Percentiles rank a stretch among this genome's conserved stretches.
Evolutionary conservation across 2,888 invertebrate species (phyloP).

Genomic region (Nebria brevicollis): DNA sequence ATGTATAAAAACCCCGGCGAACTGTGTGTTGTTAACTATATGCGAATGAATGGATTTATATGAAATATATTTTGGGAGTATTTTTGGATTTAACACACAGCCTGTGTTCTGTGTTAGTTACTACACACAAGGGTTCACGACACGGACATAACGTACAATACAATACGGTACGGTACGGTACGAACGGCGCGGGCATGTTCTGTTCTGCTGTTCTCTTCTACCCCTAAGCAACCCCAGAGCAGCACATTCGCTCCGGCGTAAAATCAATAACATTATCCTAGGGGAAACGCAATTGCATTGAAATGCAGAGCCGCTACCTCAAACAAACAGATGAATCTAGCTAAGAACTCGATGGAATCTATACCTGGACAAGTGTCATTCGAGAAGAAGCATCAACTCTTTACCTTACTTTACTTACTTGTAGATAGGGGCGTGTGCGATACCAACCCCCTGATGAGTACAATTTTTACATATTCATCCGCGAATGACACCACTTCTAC

Average conservation of each 20-base stretch:
- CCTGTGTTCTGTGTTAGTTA: no score
- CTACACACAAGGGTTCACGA: slow-evolving; percentile 38
- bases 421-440: slow-evolving; percentile 39
- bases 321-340: no score
- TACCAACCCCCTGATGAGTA: slow-evolving; percentile 38
- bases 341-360: no score
- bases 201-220: background rate
- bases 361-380: slow-evolving; percentile 21
- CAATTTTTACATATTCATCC: slow-evolving; percentile 32
- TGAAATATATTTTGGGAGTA: slow-evolving; percentile 50
- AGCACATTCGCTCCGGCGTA: slow-evolving; percentile 54
- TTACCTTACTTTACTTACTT: slow-evolving; percentile 26
- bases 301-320: slow-evolving; percentile 17
- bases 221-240: slow-evolving; percentile 51
- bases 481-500: background rate
- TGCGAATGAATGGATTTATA: background rate
- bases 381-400: slow-evolving; percentile 18
- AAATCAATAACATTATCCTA: slow-evolving; percentile 62
- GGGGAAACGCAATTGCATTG: slow-evolving; percentile 56
- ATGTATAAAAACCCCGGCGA: slow-evolving; percentile 8
- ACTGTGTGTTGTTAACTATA: background rate
- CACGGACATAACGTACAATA: slow-evolving; percentile 49
- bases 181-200: slow-evolving; percentile 52
- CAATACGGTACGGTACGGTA: background rate
- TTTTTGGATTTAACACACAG: slow-evolving; percentile 49